Conservation (phyloP, 2,797 vertebrate genomes). For the Poecilia gillii region DNA sequence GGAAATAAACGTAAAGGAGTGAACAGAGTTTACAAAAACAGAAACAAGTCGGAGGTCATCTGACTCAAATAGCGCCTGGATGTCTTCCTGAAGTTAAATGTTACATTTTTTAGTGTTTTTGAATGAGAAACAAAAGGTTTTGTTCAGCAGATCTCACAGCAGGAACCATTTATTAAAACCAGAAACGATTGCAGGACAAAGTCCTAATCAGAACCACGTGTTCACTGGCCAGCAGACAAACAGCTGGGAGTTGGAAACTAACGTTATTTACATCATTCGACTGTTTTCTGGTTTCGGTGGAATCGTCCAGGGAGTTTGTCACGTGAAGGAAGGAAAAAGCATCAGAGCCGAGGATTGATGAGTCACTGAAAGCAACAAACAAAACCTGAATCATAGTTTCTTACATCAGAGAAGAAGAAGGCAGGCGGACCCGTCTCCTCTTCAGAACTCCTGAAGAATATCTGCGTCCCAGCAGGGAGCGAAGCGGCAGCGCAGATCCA, state of each 20-base stretch:
- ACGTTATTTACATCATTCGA: background rate
- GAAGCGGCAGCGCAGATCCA: background rate
- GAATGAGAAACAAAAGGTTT: background rate
- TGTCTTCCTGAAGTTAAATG: background rate
- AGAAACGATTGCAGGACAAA: background rate
- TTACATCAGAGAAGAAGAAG: no score
- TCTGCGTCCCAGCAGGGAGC: background rate
- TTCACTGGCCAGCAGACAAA: background rate
- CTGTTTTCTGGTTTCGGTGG: background rate
- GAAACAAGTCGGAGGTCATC: background rate
- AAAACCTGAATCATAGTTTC: background rate
- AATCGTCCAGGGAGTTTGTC: background rate
- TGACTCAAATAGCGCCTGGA: background rate
- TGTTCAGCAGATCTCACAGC: background rate
- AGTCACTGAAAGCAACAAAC: background rate
- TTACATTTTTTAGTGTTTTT: background rate
- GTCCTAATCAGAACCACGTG: background rate
- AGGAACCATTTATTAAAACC: background rate
- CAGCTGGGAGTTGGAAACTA: background rate
- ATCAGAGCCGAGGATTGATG: background rate
- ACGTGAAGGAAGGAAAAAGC: background rate
- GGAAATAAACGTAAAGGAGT: background rate
- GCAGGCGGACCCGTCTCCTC: background rate
- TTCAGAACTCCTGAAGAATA: background rate
- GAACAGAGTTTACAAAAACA: background rate